phyloP scores from a whole-genome alignment of 2,113 vertebrate genomes.

The Sphaerodactylus townsendi region DNA sequence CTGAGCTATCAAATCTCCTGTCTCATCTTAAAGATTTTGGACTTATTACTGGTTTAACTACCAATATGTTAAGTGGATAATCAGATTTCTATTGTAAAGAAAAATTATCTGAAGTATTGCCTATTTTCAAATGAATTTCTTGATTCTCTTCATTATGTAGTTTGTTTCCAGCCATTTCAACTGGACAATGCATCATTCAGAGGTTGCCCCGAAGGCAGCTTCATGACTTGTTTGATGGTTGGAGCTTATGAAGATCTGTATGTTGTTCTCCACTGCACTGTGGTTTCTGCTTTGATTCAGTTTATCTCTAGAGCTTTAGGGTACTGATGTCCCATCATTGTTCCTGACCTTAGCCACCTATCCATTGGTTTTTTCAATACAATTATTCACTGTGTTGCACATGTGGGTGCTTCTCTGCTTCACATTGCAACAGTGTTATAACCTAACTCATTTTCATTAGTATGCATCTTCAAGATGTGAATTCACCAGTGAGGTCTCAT shows the following conservation, averaged over 20 bases:
- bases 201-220: not conserved
- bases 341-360: conserved; percentile 23
- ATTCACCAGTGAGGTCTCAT: not conserved
- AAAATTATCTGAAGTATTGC: not conserved
- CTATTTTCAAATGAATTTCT: not conserved
- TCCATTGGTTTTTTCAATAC: conserved; percentile 16
- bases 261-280: not conserved
- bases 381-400: not conserved
- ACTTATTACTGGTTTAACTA: not conserved
- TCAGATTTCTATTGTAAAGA: not conserved
- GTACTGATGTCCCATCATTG: not conserved
- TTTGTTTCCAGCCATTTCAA: not conserved
- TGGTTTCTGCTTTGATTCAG: not conserved
- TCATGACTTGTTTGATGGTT: not conserved
- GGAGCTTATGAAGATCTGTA: not conserved
- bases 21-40: not conserved
- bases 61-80: not conserved
- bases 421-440: not conserved
- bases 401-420: not conserved
- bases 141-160: not conserved
- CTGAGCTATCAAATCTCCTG: not conserved
- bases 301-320: conserved; percentile 15
- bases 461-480: not conserved
- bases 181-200: not conserved
- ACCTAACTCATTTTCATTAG: not conserved